Percentiles rank a stretch among this genome's conserved stretches.
phyloP scores from a whole-genome alignment of 2,113 vertebrate species.

The Xenopus laevis region DNA sequence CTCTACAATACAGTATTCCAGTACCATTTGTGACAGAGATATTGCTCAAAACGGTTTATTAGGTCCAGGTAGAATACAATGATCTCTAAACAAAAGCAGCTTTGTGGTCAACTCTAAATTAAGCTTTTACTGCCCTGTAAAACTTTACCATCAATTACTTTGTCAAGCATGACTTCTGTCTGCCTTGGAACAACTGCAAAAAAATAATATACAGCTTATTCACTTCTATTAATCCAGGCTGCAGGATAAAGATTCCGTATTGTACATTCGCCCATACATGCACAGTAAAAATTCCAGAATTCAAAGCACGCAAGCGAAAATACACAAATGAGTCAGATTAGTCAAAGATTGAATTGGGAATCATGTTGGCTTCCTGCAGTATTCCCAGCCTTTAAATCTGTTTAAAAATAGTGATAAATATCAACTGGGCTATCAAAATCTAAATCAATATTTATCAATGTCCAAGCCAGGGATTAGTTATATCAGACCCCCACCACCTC shows the following conservation, averaged over 20 bases:
- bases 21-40: background rate
- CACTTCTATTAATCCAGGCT: slow-evolving; percentile 14
- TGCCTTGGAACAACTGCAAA: slow-evolving; percentile 15
- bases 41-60: slow-evolving; percentile 11
- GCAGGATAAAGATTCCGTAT: background rate
- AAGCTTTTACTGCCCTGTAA: slow-evolving; percentile 40
- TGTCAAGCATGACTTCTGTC: slow-evolving; percentile 30
- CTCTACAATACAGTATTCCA: background rate
- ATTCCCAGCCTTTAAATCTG: too few relatives aligned
- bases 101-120: slow-evolving; percentile 31
- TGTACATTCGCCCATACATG: too few relatives aligned
- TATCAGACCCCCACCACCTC: too few relatives aligned
- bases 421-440: too few relatives aligned
- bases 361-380: too few relatives aligned
- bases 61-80: slow-evolving; percentile 21
- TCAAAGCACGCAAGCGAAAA: too few relatives aligned
- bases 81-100: slow-evolving; percentile 31
- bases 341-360: too few relatives aligned
- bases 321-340: too few relatives aligned
- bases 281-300: too few relatives aligned
- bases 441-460: too few relatives aligned
- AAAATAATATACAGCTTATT: slow-evolving; percentile 15
- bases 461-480: too few relatives aligned
- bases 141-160: slow-evolving; percentile 40
- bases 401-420: too few relatives aligned